A percentile compares a stretch with the other conserved stretches of the same genome.
Evolutionary conservation across 2,888 invertebrate species (phyloP).

Genomic region (Gymnocheta viridis): DNA sequence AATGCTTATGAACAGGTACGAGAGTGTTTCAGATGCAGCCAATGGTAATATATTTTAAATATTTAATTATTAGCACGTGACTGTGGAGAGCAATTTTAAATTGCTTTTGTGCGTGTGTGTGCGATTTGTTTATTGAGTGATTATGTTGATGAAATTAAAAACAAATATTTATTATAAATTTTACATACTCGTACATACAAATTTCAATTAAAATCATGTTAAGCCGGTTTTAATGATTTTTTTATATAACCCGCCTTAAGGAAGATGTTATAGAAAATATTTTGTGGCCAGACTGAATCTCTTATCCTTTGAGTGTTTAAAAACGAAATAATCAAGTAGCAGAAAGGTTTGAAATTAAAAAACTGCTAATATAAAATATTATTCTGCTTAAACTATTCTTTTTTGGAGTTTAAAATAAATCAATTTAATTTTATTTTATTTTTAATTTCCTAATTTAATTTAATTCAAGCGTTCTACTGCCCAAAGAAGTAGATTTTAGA

Average conservation of each 20-base stretch:
- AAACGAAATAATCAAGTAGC: too few species aligned
- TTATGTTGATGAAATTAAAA: slow-evolving; percentile 67
- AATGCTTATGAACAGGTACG: neutral
- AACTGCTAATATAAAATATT: too few species aligned
- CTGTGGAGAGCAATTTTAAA: slow-evolving; percentile 33
- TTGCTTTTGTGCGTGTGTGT: slow-evolving; percentile 1
- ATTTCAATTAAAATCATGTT: slow-evolving; percentile 64
- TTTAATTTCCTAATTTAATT: too few species aligned
- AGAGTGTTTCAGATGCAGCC: slow-evolving; percentile 2
- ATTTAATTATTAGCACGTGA: slow-evolving; percentile 68
- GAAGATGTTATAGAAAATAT: neutral
- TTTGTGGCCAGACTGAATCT: neutral
- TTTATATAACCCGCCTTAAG: slow-evolving; percentile 5
- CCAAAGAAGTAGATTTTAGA: too few species aligned
- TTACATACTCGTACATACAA: too few species aligned
- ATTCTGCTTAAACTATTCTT: too few species aligned
- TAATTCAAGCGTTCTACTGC: too few species aligned
- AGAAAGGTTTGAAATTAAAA: too few species aligned
- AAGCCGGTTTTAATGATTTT: slow-evolving; percentile 42
- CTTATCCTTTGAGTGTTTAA: neutral
- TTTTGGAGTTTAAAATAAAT: too few species aligned
- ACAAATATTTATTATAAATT: slow-evolving; percentile 63
- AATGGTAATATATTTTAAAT: slow-evolving; percentile 42
- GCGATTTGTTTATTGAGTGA: slow-evolving; percentile 47
- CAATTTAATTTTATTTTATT: too few species aligned